Percentiles rank a stretch among this genome's conserved stretches.
Conservation (phyloP, 2,113 vertebrate species). For the Gadus chalcogrammus region DNA sequence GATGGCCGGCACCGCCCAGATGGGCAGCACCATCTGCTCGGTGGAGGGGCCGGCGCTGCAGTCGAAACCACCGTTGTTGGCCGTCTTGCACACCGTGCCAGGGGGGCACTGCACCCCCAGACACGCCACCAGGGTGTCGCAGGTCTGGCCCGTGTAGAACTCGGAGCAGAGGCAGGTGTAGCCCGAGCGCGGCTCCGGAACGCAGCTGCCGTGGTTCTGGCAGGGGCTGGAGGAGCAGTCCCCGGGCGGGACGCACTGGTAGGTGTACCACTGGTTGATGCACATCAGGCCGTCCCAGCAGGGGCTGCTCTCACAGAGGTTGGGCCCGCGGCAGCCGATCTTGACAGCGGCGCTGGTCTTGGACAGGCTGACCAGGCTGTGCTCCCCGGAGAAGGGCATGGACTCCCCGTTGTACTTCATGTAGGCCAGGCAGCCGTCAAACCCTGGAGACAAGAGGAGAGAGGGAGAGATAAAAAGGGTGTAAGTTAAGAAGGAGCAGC, state of each 20-base stretch:
- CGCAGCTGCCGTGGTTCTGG: slow-evolving; percentile 88
- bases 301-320: slow-evolving; percentile 88
- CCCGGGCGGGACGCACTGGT: slow-evolving; percentile 86
- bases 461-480: slow-evolving; percentile 6
- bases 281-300: slow-evolving; percentile 92
- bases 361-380: slow-evolving; percentile 79
- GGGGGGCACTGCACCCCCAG: slow-evolving; percentile 81
- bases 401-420: slow-evolving; percentile 84
- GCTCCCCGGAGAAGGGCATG: slow-evolving; percentile 87
- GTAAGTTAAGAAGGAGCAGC: slow-evolving; percentile 42
- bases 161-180: slow-evolving; percentile 90
- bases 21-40: slow-evolving; percentile 79
- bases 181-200: slow-evolving; percentile 69
- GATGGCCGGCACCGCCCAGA: slow-evolving; percentile 95
- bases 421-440: slow-evolving; percentile 88
- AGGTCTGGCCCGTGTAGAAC: slow-evolving; percentile 79
- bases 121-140: slow-evolving; percentile 85
- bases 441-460: slow-evolving; percentile 71
- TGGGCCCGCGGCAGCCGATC: slow-evolving; percentile 88
- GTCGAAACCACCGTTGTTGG: slow-evolving; percentile 70
- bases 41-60: slow-evolving; percentile 70
- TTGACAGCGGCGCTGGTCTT: slow-evolving; percentile 83
- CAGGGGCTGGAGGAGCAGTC: slow-evolving; percentile 89
- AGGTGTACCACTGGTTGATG: slow-evolving; percentile 91
- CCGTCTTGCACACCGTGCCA: slow-evolving; percentile 77